Base-by-base conservation (phyloP, 2,113 vertebrate species). In the Rhea americana region DNA sequence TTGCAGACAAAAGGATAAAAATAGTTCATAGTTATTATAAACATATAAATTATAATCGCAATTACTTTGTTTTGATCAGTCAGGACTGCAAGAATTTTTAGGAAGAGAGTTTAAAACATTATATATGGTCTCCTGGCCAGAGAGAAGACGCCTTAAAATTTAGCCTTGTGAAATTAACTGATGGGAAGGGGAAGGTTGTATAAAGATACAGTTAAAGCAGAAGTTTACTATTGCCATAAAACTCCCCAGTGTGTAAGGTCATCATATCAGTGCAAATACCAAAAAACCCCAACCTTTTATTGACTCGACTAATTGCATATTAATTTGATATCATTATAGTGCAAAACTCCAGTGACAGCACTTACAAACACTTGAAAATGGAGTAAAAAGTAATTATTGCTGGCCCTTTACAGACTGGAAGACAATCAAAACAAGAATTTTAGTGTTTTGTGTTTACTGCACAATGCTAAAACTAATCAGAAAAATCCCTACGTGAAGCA, bases 1-100 rank as follows among this genome's bases (percentile, higher is more conserved):
- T 24, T 76, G 62, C 66, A 96, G 90, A 85, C 55, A 65, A 92
- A 95, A 85, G 45, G 22, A 81, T 56, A 87, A 86, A 91, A 91
- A 80, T 28, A 7, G 30, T 81, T 75, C 32, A 14, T 26, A 62
- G 43, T 24, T 85, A 53, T 59, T 90, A 68, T 53, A 95, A 79
- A 89, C 62, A 89, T 37, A 66, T 87, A 85, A 92, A 93, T 76
- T 87, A 50, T 56, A 8, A 76, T 70, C 13, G n/a, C 3, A 73
- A 70, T 82, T 84, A 79, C 48, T 87, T 89, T 87, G 62, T 76
- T 87, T 94, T 79, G 71, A 82, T 47, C 18, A 58, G 58, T 82
- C 48, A 62, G 37, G 13, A 89, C 4, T 61, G 53, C 13, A 84
- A 78, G 53, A 80, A 76, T 37, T 76, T 90, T 85, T 37, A 68